Base-by-base conservation (phyloP, 2,113 vertebrate genomes). In the Toxotes chatareus region DNA sequence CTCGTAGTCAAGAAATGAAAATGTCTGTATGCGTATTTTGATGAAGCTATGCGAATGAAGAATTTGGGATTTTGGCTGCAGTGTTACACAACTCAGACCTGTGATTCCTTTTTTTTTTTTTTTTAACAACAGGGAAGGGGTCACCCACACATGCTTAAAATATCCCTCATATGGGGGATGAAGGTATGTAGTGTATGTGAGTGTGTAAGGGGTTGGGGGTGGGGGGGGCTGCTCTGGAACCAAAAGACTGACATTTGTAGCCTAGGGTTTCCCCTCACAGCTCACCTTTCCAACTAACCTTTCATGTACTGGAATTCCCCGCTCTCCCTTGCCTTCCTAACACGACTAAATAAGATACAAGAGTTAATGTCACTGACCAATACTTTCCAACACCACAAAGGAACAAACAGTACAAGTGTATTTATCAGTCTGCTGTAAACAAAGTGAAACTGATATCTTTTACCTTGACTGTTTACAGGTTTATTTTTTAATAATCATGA, bases 71-170 rank as follows among this genome's bases (percentile, higher is more conserved):
- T 86, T 60, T 67, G 57, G 27, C 73, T 72, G 62, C 64, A 70
- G 51, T 63, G 44, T 93, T 89, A 82, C 87, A 89, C 87, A 89
- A 88, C 80, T 84, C 76, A 56, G 82, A 76, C 89, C 90, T 86
- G 67, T 79, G 88, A 90, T 75, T 74, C 85, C 55, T 68, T 65
- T 82, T 32, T 88, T 82, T 92, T 91, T 79, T 27, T 27, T 27
- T 27, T 27, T 27, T 27, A 77, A 81, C 71, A 51, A 59, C 63
- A 32, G 60, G 5, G 16, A 21, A 2, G 76, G 88, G 86, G 73
- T 92, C 87, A 86, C 81, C 47, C 69, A n/a, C 80, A 76, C 71
- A 38, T 4, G 64, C 87, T 83, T 40, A 76, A 88, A 91, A 92
- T 91, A 88, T 47, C 76, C 57, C 34, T 44, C 2, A n/a, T 55